Evolutionary conservation across 2,797 vertebrate species (phyloP).

Genomic region (Brotula barbata): DNA sequence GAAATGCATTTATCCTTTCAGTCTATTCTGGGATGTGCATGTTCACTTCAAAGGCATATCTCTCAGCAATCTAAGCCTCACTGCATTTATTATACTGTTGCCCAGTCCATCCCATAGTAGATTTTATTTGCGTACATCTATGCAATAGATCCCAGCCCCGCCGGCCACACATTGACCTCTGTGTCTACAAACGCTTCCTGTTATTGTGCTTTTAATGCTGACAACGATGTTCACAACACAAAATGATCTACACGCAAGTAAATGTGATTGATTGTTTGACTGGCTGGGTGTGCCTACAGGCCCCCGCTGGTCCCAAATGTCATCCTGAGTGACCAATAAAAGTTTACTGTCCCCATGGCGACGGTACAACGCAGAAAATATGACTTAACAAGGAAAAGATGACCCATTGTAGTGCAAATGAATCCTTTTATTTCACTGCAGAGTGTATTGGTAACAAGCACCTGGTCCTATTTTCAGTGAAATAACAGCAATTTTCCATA

Average conservation of each 20-base stretch:
- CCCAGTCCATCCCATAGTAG: neutral
- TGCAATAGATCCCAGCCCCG: neutral
- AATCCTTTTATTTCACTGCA: slow-evolving; percentile 46
- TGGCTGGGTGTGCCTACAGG: slow-evolving; percentile 45
- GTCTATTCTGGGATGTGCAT: too few species aligned
- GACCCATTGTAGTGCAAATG: slow-evolving; percentile 50
- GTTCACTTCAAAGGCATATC: too few species aligned
- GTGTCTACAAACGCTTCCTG: slow-evolving; percentile 19
- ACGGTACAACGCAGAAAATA: slow-evolving; percentile 29
- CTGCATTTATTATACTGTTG: neutral
- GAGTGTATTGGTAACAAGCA: slow-evolving; percentile 16
- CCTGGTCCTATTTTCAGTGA: too few species aligned
- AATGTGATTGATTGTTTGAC: slow-evolving; percentile 60
- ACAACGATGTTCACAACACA: slow-evolving; percentile 6
- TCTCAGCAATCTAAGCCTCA: neutral
- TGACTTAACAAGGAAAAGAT: slow-evolving; percentile 55
- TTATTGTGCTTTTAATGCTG: slow-evolving; percentile 25
- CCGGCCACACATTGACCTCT: slow-evolving; percentile 13
- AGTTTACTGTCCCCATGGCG: slow-evolving; percentile 51
- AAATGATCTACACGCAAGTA: slow-evolving; percentile 54
- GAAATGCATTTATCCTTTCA: too few species aligned
- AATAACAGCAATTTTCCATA: too few species aligned
- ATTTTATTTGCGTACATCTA: slow-evolving; percentile 31
- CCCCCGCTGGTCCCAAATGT: slow-evolving; percentile 49
- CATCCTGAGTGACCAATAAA: slow-evolving; percentile 67